A percentile compares a stretch with the other conserved stretches of the same genome.
phyloP scores from a whole-genome alignment of 2,113 vertebrate species.

The Neotoma lepida region DNA sequence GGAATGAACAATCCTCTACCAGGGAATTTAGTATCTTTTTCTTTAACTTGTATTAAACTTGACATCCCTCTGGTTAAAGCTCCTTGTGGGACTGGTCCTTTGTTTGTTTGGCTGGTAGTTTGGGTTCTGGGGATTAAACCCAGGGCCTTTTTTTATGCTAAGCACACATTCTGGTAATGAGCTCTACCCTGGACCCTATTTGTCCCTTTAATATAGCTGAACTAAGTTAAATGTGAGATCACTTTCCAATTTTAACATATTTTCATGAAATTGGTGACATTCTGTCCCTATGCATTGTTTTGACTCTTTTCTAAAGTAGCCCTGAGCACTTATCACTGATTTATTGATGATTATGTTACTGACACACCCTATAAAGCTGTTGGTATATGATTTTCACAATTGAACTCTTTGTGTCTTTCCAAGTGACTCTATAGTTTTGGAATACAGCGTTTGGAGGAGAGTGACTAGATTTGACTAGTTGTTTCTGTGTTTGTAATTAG shows the following conservation, averaged over 20 bases:
- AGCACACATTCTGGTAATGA: not conserved
- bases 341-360: slow-evolving; percentile 45
- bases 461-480: slow-evolving; percentile 57
- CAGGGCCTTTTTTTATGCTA: not conserved
- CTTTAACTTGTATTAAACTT: not conserved
- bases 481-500: slow-evolving; percentile 36
- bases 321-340: slow-evolving; percentile 10
- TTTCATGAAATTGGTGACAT: slow-evolving; percentile 1
- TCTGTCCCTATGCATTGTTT: not conserved
- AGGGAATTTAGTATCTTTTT: not conserved
- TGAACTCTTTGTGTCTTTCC: slow-evolving; percentile 40
- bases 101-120: not conserved
- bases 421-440: slow-evolving; percentile 52
- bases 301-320: slow-evolving; percentile 38
- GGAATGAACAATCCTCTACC: not conserved
- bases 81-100: not conserved
- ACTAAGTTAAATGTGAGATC: not conserved
- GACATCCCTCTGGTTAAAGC: not conserved
- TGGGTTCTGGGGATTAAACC: not conserved
- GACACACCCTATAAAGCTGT: slow-evolving; percentile 23
- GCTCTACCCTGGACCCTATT: not conserved
- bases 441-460: slow-evolving; percentile 50
- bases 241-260: not conserved
- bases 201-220: not conserved
- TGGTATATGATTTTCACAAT: slow-evolving; percentile 40